Conservation (phyloP, 2,888 invertebrate genomes). For the Coelopa pilipes region DNA sequence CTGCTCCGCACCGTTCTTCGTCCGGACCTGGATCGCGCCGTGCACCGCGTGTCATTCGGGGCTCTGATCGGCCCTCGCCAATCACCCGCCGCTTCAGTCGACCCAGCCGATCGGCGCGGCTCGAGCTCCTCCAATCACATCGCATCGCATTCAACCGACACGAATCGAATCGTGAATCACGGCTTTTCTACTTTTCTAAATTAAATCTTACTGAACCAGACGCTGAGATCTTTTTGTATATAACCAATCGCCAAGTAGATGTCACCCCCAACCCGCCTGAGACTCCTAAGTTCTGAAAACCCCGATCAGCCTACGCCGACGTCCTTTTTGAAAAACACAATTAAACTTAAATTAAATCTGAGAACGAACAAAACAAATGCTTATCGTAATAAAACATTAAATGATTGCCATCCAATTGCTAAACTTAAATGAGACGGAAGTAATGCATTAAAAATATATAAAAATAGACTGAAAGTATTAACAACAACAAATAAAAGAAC, state of each 20-base stretch:
- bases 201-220: constrained; percentile 14
- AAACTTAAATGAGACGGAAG: constrained; percentile 38
- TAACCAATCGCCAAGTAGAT: constrained; percentile 39
- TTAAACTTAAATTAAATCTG: background rate
- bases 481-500: constrained; percentile 16
- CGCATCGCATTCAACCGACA: background rate
- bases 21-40: background rate
- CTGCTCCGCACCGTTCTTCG: background rate
- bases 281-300: no score
- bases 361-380: constrained; percentile 18
- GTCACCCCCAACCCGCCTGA: no score
- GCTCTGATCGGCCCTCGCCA: background rate
- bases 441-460: constrained; percentile 46
- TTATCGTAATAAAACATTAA: constrained; percentile 31
- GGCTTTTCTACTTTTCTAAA: constrained; percentile 33
- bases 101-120: constrained; percentile 2
- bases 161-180: background rate
- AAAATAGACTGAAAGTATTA: constrained; percentile 55
- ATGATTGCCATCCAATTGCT: constrained; percentile 42
- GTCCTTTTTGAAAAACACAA: background rate
- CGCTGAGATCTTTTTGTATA: constrained; percentile 28
- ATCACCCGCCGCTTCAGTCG: no score
- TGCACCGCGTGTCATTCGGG: background rate
- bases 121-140: constrained; percentile 4
- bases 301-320: no score